phyloP scores from a whole-genome alignment of 2,888 invertebrate species.

The Cephus sareptanus region DNA sequence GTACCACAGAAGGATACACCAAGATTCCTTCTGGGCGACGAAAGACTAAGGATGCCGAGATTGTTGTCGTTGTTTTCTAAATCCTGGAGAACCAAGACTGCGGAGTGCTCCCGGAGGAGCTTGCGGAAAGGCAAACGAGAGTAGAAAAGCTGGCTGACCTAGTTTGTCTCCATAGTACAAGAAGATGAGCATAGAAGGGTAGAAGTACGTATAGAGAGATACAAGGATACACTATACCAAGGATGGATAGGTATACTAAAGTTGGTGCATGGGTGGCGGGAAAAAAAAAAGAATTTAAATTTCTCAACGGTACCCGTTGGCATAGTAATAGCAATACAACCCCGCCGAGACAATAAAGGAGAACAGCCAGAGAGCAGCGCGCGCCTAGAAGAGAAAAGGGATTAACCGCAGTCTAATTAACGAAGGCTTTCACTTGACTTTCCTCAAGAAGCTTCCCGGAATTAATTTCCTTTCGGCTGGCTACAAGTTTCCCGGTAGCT shows the following conservation, averaged over 20 bases:
- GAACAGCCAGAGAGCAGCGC: constrained; percentile 10
- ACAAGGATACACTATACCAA: not conserved
- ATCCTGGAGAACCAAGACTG: not conserved
- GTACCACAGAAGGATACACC: not conserved
- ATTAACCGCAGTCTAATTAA: constrained; percentile 44
- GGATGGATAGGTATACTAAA: not conserved
- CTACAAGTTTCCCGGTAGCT: not conserved
- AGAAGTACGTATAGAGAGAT: constrained; percentile 9
- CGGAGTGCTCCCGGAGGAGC: not conserved
- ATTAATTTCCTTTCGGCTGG: constrained; percentile 36
- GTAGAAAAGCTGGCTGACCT: not conserved
- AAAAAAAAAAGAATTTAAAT: constrained; percentile 26
- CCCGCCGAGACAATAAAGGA: constrained; percentile 31
- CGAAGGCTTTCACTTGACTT: constrained; percentile 29
- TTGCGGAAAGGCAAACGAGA: not conserved
- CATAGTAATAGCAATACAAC: constrained; percentile 34
- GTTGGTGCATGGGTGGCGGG: not conserved
- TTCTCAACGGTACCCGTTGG: constrained; percentile 28
- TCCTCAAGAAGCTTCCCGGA: constrained; percentile 27
- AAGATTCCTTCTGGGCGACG: not conserved
- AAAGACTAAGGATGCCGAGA: not conserved
- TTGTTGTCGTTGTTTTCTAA: not conserved
- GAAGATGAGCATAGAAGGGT: not conserved
- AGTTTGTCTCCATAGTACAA: not conserved
- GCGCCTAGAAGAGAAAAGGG: constrained; percentile 29